phyloP scores from a whole-genome alignment of 1,140 invertebrate genomes.

The Brachystomella parvula region DNA sequence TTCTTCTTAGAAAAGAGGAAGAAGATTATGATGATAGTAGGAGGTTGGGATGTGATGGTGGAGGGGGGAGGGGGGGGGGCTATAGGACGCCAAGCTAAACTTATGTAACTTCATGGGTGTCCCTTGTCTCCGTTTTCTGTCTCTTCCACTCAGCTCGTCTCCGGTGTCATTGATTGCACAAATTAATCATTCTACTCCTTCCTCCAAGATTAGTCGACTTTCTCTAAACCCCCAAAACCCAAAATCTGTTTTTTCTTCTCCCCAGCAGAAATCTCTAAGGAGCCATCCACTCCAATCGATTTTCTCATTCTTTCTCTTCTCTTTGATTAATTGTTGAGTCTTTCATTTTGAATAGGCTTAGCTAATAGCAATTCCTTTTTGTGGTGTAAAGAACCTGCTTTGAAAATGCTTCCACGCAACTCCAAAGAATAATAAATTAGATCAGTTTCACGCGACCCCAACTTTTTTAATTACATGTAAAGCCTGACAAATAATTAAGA shows the following conservation, averaged over 20 bases:
- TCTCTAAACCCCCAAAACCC: conserved; percentile 9
- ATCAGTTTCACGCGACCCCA: too few relatives aligned
- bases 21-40: not conserved
- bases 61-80: not conserved
- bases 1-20: not conserved
- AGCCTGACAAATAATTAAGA: too few relatives aligned
- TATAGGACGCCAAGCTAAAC: too few relatives aligned
- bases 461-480: too few relatives aligned
- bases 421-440: too few relatives aligned
- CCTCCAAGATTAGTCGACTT: conserved; percentile 9
- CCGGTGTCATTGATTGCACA: conserved; percentile 11
- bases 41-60: not conserved
- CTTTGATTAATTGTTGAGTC: conserved; percentile 7
- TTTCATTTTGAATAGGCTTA: not conserved
- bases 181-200: conserved; percentile 10
- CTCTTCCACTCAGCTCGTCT: conserved; percentile 8
- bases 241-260: conserved; percentile 7
- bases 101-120: not conserved
- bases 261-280: not conserved
- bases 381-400: too few relatives aligned
- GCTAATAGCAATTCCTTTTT: not conserved
- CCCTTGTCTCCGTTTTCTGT: not conserved
- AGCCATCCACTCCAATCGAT: conserved; percentile 3
- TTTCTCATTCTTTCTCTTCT: conserved; percentile 3
- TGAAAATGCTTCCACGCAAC: too few relatives aligned